These are phyloP conservation scores for Diaperis boleti DNA, from an alignment of 2,888 invertebrate species.

Conservation along the genomic window DNA sequence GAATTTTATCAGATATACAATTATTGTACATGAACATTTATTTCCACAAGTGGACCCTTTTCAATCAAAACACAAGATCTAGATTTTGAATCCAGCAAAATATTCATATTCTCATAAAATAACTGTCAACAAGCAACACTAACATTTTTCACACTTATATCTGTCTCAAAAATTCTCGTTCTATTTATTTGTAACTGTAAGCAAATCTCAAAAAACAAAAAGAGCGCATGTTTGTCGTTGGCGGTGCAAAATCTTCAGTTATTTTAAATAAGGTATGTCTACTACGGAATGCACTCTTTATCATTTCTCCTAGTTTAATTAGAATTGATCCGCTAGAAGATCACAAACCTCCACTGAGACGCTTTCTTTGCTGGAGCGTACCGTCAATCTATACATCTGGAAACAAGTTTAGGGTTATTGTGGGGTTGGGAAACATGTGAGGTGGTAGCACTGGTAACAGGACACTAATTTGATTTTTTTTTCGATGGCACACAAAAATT, in stretches of 20 bases:
- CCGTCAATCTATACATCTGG: conserved; percentile 98
- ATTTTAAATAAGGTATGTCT: conserved; percentile 25
- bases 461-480: no score
- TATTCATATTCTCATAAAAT: conserved; percentile 31
- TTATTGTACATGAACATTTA: conserved; percentile 38
- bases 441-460: no score
- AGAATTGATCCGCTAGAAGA: conserved; percentile 96
- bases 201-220: conserved; percentile 38
- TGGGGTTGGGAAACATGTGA: no score
- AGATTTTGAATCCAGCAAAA: conserved; percentile 25
- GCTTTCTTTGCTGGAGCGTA: conserved; percentile 96
- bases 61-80: conserved; percentile 30
- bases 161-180: conserved; percentile 40
- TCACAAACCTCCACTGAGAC: conserved; percentile 95
- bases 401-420: conserved; percentile 51
- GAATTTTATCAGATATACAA: conserved; percentile 29
- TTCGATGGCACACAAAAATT: no score
- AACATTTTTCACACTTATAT: conserved; percentile 45
- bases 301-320: conserved; percentile 56
- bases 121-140: conserved; percentile 42
- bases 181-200: conserved; percentile 25
- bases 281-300: conserved; percentile 44
- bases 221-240: conserved; percentile 40
- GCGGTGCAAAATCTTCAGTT: conserved; percentile 42
- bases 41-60: conserved; percentile 38